Conservation (phyloP, 2,888 invertebrate species). For the Cantharis lateralis region DNA sequence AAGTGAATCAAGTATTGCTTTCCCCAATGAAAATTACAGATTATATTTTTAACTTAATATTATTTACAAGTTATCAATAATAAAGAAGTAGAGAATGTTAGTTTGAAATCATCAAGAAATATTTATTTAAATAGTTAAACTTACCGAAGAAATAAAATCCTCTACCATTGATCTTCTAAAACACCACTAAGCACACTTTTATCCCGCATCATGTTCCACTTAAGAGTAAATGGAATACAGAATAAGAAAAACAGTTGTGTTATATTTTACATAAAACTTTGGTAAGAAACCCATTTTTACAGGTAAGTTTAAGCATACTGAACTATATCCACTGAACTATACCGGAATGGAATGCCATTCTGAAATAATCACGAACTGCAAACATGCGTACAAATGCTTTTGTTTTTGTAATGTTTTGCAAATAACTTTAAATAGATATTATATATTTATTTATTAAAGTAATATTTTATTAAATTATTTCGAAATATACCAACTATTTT, state of each 20-base stretch:
- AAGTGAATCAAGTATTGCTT: too few relatives aligned
- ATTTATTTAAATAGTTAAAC: slow-evolving; percentile 35
- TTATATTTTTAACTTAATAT: too few relatives aligned
- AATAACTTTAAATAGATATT: too few relatives aligned
- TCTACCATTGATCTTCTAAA: slow-evolving; percentile 38
- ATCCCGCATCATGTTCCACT: neutral
- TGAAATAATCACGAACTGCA: too few relatives aligned
- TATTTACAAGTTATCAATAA: too few relatives aligned
- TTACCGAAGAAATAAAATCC: slow-evolving; percentile 39
- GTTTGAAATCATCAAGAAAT: slow-evolving; percentile 4
- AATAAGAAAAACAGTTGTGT: neutral
- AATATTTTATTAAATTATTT: too few relatives aligned
- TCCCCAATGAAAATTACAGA: too few relatives aligned
- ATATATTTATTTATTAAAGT: too few relatives aligned
- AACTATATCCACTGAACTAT: neutral
- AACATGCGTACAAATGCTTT: too few relatives aligned
- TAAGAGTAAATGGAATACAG: neutral
- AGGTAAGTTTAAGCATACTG: neutral
- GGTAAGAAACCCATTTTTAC: neutral
- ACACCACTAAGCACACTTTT: slow-evolving; percentile 37
- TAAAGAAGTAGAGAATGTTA: neutral
- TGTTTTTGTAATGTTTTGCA: too few relatives aligned
- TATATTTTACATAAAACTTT: neutral
- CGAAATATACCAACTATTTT: too few relatives aligned
- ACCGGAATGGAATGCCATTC: neutral